Evolutionary conservation across 2,888 invertebrate species (phyloP), one percentile per base, ranked within the genome.

Genomic region (Xestia xanthographa): DNA sequence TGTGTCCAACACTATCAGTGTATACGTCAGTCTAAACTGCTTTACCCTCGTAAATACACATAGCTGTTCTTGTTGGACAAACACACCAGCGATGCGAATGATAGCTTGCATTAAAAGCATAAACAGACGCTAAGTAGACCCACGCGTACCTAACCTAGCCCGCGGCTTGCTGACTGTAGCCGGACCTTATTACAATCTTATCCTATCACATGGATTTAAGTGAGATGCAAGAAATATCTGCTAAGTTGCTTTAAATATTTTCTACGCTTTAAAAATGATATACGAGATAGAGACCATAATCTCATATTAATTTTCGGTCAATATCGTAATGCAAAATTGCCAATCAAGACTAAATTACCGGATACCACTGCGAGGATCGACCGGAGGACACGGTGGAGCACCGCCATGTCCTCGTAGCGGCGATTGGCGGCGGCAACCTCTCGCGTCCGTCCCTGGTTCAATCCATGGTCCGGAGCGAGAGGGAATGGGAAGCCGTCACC

Each of bases 291-390:
- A 50, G 12, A 34, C 17, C 20, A 45, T 41, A 50, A 14, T 50
- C 56, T 62, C 14, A 20, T 53, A 38, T 63, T 34, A 12, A 65
- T 34, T 34, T 53, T 80, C 41, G 22, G 22, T 77, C 34, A 63
- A 62, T 38, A 67, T 63, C 76, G 50, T 58, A 60, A 77, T 82
- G 58, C 58, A 85, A 77, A n/a, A n/a, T n/a, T n/a, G n/a, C n/a
- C n/a, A n/a, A 77, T 67, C 60, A 56, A 53, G 38, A 62, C 67
- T 65, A 67, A 70, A 77, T 65, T 38, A n/a, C 86, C 83, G 83
- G 86, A 82, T 66, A 71, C 67, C 34, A 34, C 34, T 34, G 5
- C 34, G 34, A 34, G 34, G 8, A 38, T 38, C 8, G 38, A 38
- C 3, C 41, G 41, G 41, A 41, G 34, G 34, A 34, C n/a, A n/a